phyloP scores from a whole-genome alignment of 2,797 vertebrate genomes.

The Kryptopterus vitreolus region DNA sequence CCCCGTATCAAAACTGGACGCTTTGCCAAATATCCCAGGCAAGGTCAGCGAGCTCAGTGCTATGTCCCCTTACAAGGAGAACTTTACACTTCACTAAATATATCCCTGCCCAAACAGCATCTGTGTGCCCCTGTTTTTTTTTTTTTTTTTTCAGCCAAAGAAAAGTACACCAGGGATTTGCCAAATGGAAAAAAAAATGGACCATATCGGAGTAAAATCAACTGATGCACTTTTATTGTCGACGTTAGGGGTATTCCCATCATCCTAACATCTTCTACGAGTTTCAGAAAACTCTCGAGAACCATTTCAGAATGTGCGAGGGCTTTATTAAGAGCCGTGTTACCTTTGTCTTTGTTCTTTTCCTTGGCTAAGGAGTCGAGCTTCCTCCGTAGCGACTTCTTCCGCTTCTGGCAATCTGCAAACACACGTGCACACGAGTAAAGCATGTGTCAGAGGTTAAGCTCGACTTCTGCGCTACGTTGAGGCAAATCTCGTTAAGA shows the following conservation, averaged over 20 bases:
- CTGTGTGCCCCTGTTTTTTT: slow-evolving; percentile 26
- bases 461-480: not conserved
- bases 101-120: slow-evolving; percentile 52
- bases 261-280: not conserved
- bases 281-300: not conserved
- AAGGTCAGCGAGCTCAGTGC: slow-evolving; percentile 39
- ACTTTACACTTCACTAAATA: slow-evolving; percentile 65
- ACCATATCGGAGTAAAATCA: slow-evolving; percentile 15
- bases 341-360: slow-evolving; percentile 89
- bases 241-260: not conserved
- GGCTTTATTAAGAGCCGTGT: not conserved
- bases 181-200: slow-evolving; percentile 22
- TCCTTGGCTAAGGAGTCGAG: slow-evolving; percentile 96
- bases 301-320: not conserved
- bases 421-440: slow-evolving; percentile 28
- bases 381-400: slow-evolving; percentile 94
- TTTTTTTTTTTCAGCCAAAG: slow-evolving; percentile 52
- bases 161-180: slow-evolving; percentile 64
- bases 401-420: slow-evolving; percentile 92
- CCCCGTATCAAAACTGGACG: slow-evolving; percentile 33
- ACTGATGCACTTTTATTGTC: slow-evolving; percentile 6
- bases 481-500: not conserved
- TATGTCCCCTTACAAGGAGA: slow-evolving; percentile 67
- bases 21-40: slow-evolving; percentile 61
- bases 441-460: not conserved